A percentile compares a stretch with the other conserved stretches of the same genome.
Conservation (phyloP, 2,888 invertebrate genomes). For the Eilema depressum region DNA sequence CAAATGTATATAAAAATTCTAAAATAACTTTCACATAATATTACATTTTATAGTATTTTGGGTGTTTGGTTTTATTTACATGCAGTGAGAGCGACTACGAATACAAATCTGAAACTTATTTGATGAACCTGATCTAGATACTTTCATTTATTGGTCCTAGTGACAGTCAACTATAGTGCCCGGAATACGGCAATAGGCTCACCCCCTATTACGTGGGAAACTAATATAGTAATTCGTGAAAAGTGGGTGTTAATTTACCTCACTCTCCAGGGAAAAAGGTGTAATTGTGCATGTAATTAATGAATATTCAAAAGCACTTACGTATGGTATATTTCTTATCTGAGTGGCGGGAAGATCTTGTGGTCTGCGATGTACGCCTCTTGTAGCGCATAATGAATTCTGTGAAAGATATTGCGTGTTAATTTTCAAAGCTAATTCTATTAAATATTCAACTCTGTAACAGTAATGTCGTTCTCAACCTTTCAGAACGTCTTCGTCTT, state of each 20-base stretch:
- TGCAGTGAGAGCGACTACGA: neutral
- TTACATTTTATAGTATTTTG: neutral
- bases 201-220: no score
- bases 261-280: no score
- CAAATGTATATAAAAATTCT: no score
- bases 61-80: neutral
- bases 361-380: slow-evolving; percentile 75
- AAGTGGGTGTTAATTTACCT: no score
- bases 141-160: no score
- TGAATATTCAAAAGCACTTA: slow-evolving; percentile 59
- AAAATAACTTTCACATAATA: neutral
- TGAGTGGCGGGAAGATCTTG: slow-evolving; percentile 76
- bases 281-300: no score
- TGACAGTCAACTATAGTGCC: no score
- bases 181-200: no score
- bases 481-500: neutral
- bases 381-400: slow-evolving; percentile 81
- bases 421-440: neutral
- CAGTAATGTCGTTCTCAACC: neutral
- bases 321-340: slow-evolving; percentile 84
- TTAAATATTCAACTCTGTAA: neutral
- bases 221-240: no score
- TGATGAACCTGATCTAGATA: neutral
- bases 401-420: slow-evolving; percentile 49
- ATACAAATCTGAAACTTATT: neutral